phyloP scores from a whole-genome alignment of 1,140 invertebrate genomes.

The Achroia grisella region DNA sequence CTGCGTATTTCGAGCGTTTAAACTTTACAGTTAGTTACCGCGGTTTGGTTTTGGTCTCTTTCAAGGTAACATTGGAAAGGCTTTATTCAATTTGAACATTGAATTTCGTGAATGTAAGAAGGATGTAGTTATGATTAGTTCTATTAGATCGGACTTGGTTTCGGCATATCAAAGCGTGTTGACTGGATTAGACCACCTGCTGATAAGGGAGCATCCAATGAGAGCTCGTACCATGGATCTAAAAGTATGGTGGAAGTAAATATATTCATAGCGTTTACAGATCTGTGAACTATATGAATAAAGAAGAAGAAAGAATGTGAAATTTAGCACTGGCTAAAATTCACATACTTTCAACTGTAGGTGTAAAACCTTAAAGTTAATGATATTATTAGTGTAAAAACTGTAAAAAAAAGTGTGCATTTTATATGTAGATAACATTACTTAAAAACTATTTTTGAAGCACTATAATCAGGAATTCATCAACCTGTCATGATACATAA shows the following conservation, averaged over 20 bases:
- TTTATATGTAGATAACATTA: too few relatives aligned
- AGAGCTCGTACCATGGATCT: slow-evolving; percentile 14
- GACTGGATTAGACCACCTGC: slow-evolving; percentile 59
- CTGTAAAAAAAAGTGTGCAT: too few relatives aligned
- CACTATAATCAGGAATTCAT: too few relatives aligned
- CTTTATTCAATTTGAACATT: slow-evolving; percentile 13
- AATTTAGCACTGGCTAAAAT: too few relatives aligned
- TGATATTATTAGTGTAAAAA: too few relatives aligned
- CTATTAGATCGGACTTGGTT: slow-evolving; percentile 55
- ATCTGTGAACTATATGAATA: too few relatives aligned
- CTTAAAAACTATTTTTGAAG: too few relatives aligned
- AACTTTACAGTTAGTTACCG: slow-evolving; percentile 30
- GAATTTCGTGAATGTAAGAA: slow-evolving; percentile 19
- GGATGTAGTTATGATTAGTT: slow-evolving; percentile 68
- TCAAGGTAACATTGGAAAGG: slow-evolving; percentile 9
- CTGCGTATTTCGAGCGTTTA: slow-evolving; percentile 16
- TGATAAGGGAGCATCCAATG: slow-evolving; percentile 35
- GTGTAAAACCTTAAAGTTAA: too few relatives aligned
- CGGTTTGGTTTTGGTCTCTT: background rate
- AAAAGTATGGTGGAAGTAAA: slow-evolving; percentile 27
- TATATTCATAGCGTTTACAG: too few relatives aligned
- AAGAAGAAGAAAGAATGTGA: too few relatives aligned
- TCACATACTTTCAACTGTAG: too few relatives aligned
- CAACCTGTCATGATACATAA: too few relatives aligned
- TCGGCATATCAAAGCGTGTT: slow-evolving; percentile 67